A percentile compares a stretch with the other conserved stretches of the same genome.
phyloP scores from a whole-genome alignment of 2,888 invertebrate genomes.

The Pristionchus mayeri region DNA sequence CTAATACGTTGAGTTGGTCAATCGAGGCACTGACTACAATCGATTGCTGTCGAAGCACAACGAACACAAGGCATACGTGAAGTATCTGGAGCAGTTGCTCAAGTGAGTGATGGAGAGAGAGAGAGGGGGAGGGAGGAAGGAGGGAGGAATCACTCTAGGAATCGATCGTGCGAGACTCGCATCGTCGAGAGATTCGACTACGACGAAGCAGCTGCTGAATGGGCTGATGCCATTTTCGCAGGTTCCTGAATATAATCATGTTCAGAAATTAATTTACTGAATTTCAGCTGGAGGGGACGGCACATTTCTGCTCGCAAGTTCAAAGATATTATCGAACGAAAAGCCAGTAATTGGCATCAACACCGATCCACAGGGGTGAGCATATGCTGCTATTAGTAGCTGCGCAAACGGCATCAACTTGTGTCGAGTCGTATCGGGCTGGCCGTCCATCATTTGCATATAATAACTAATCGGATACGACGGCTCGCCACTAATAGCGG shows the following conservation, averaged over 20 bases:
- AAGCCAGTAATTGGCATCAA: conserved; percentile 98
- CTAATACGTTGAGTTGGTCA: conserved; percentile 81
- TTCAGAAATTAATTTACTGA: background rate
- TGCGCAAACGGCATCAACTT: too few relatives aligned
- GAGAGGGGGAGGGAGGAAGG: conserved; percentile 51
- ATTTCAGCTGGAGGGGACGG: conserved; percentile 89
- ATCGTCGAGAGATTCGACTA: conserved; percentile 80
- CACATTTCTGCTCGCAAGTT: conserved; percentile 93
- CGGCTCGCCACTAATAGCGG: too few relatives aligned
- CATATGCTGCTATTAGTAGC: too few relatives aligned
- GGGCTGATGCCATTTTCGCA: conserved; percentile 86
- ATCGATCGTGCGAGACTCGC: conserved; percentile 81
- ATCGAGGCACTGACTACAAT: conserved; percentile 90
- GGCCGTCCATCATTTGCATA: too few relatives aligned
- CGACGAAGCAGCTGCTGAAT: conserved; percentile 84
- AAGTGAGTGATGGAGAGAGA: conserved; percentile 72
- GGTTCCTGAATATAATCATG: conserved; percentile 11
- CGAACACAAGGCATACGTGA: conserved; percentile 83
- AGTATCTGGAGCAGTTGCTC: conserved; percentile 75
- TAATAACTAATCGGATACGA: too few relatives aligned
- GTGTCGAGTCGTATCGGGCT: too few relatives aligned
- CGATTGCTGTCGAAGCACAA: conserved; percentile 86
- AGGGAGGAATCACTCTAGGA: background rate
- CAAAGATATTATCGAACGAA: conserved; percentile 84
- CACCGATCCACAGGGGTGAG: conserved; percentile 86